Conservation (phyloP, 2,888 invertebrate genomes). For the Pelosia muscerda region DNA sequence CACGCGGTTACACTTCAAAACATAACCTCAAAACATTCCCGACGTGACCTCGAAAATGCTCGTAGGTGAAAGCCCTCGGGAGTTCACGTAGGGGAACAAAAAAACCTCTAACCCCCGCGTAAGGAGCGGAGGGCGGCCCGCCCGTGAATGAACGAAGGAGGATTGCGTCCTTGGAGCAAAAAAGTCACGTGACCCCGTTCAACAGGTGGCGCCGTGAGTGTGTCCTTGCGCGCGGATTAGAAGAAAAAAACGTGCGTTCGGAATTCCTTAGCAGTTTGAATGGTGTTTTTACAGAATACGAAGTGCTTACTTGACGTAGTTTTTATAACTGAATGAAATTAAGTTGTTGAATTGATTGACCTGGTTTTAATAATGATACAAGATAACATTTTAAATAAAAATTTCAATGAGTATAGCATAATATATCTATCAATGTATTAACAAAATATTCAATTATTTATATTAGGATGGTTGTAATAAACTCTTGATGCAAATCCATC, state of each 20-base stretch:
- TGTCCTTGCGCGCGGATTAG: constrained; percentile 81
- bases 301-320: constrained; percentile 12
- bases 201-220: constrained; percentile 85
- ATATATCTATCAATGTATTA: not conserved
- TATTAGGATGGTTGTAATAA: not conserved
- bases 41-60: constrained; percentile 86
- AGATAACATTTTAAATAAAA: not conserved
- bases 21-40: constrained; percentile 81
- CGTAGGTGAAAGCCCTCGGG: constrained; percentile 86
- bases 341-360: constrained; percentile 14
- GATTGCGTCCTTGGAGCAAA: constrained; percentile 86
- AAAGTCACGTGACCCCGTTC: constrained; percentile 85
- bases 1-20: constrained; percentile 70
- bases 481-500: not conserved
- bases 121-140: constrained; percentile 79
- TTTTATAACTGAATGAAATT: constrained; percentile 2
- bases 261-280: constrained; percentile 44
- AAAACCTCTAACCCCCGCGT: constrained; percentile 81
- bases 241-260: constrained; percentile 64
- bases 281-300: constrained; percentile 42
- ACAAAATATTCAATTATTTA: not conserved
- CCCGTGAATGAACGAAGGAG: constrained; percentile 87
- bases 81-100: constrained; percentile 85
- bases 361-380: not conserved
- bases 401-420: not conserved